Percentiles rank a stretch among this genome's conserved stretches.
Conservation (phyloP, 2,888 invertebrate genomes). For the Panopea generosa region DNA sequence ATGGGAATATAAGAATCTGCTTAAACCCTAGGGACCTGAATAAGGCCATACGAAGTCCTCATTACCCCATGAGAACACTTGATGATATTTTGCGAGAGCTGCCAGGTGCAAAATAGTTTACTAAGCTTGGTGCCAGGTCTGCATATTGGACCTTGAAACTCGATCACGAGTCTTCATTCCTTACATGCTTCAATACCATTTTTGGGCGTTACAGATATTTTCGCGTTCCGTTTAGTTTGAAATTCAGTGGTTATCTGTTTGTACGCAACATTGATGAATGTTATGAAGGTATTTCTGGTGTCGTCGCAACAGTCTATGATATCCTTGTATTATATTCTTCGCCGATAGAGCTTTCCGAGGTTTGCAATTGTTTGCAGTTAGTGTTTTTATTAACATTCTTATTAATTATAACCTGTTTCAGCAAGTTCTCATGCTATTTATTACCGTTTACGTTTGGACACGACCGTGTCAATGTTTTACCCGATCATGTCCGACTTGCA, state of each 20-base stretch:
- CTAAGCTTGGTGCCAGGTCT: conserved; percentile 19
- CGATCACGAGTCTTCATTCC: conserved; percentile 20
- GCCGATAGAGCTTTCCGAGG: too few relatives aligned
- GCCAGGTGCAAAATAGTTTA: conserved; percentile 13
- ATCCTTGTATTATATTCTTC: conserved; percentile 1
- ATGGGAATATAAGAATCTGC: conserved; percentile 53
- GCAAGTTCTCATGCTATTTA: too few relatives aligned
- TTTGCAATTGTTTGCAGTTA: too few relatives aligned
- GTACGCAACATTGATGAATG: conserved; percentile 44
- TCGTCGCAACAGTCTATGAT: neutral
- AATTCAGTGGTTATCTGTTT: conserved; percentile 53
- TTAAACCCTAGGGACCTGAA: conserved; percentile 57
- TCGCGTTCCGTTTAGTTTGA: conserved; percentile 61
- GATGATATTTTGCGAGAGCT: conserved; percentile 58
- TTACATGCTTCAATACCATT: conserved; percentile 39
- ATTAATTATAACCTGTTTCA: too few relatives aligned
- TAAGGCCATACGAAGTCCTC: conserved; percentile 36
- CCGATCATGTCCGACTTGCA: too few relatives aligned
- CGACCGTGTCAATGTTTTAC: too few relatives aligned
- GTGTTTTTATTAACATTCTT: too few relatives aligned
- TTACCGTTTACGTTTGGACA: too few relatives aligned
- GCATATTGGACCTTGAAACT: conserved; percentile 51
- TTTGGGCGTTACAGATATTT: conserved; percentile 33
- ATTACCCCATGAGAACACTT: conserved; percentile 56
- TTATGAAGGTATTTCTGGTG: neutral